Evolutionary conservation across 2,888 invertebrate genomes (phyloP), one percentile per base, ranked within the genome.

Genomic region (Scaptomyza reducta): DNA sequence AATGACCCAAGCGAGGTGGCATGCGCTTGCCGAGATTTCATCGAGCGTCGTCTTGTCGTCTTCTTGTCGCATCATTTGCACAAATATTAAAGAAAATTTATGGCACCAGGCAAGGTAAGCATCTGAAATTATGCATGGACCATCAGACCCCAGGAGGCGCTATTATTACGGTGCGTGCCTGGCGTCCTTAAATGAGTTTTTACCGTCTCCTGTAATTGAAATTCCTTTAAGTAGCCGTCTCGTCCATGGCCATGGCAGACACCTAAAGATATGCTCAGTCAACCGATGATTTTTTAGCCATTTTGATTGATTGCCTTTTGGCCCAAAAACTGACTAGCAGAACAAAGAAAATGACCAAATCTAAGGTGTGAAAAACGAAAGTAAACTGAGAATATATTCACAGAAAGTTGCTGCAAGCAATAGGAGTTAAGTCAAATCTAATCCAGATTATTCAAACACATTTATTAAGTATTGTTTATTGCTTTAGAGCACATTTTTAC

Each of bases 61-160:
- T 77, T 74, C 69, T 74, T 74, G 77, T 75, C 77, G 78, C 84
- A 76, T 81, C 80, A 86, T 81, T 80, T 87, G 80, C 80, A 77
- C 86, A 81, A 81, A 79, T 86, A 83, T 83, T 77, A 74, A 67
- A 62, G 42, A 38, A 74, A 59, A 74, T 74, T 59, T 67, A 74
- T 61, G 53, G 14, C 41, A 31, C 45, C 56, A 18, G 9, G 38
- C 56, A 18, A 16, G 40, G 40, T 50, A 33, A 54, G 56, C 70
- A 72, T 72, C 77, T 77, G 73, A 77, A 72, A 72, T 77, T 77
- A 74, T 74, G 74, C 74, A 74, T 71, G 54, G n/a, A 59, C 51
- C 33, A 57, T 40, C n/a, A 14, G 18, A 18, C 54, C 38, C 44
- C 45, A 53, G 76, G 41, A 41, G 60, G 35, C 40, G 61, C 49